phyloP scores from a whole-genome alignment of 1,140 invertebrate species.

The Linepithema humile region DNA sequence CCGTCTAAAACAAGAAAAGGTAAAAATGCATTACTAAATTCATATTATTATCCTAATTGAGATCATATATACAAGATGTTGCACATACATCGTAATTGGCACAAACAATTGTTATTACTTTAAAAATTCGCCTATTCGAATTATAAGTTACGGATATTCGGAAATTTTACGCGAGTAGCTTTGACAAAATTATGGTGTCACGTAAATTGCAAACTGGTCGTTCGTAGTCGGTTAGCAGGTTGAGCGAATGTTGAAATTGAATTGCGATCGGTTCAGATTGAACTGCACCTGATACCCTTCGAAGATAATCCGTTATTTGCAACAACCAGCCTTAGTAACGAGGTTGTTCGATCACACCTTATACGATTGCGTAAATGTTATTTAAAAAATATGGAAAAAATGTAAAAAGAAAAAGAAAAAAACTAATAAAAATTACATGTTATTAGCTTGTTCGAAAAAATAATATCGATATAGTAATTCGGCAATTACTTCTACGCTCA shows the following conservation, averaged over 20 bases:
- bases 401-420: background rate
- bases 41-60: background rate
- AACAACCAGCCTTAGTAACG: conserved; percentile 64
- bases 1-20: conserved; percentile 92
- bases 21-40: background rate
- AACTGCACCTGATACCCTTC: conserved; percentile 75
- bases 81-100: conserved; percentile 1
- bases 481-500: background rate
- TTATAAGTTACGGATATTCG: conserved; percentile 40
- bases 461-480: background rate
- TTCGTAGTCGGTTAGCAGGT: conserved; percentile 71
- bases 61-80: background rate
- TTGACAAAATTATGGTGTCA: conserved; percentile 58
- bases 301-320: conserved; percentile 75
- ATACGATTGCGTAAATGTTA: conserved; percentile 56
- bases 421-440: background rate
- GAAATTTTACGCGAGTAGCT: conserved; percentile 55
- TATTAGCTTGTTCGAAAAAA: background rate
- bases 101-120: background rate
- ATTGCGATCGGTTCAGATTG: conserved; percentile 72
- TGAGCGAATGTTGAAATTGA: conserved; percentile 75
- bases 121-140: conserved; percentile 23
- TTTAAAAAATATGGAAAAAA: conserved; percentile 19
- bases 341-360: conserved; percentile 56
- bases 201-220: conserved; percentile 63